Conservation (phyloP, 2,888 invertebrate genomes). For the Tetragonula carbonaria region DNA sequence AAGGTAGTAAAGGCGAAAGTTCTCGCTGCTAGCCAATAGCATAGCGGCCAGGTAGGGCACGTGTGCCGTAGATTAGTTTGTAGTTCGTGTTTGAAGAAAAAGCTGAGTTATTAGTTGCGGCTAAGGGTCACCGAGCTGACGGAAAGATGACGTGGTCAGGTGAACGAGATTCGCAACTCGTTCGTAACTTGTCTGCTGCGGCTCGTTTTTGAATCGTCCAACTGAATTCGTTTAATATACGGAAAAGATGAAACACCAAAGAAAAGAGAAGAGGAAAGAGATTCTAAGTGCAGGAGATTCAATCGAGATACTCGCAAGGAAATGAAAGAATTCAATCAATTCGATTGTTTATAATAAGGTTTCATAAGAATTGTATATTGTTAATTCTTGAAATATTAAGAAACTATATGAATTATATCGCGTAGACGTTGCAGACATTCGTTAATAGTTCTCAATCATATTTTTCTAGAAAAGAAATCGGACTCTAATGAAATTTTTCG, state of each 20-base stretch:
- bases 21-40: conserved; percentile 67
- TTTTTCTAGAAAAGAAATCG: neutral
- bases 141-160: conserved; percentile 74
- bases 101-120: conserved; percentile 77
- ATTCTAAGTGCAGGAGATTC: too few relatives aligned
- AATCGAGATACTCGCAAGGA: too few relatives aligned
- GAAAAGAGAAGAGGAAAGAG: too few relatives aligned
- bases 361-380: neutral
- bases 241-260: too few relatives aligned
- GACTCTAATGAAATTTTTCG: neutral
- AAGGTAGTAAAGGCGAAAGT: neutral
- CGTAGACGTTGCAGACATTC: neutral
- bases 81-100: conserved; percentile 77
- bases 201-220: conserved; percentile 1
- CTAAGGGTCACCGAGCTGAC: conserved; percentile 68
- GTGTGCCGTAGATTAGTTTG: conserved; percentile 77
- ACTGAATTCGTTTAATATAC: too few relatives aligned
- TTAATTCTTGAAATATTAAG: neutral
- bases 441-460: neutral
- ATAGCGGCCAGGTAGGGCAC: conserved; percentile 65
- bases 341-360: too few relatives aligned
- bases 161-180: conserved; percentile 51
- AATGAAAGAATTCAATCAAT: too few relatives aligned
- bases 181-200: neutral
- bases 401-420: neutral